Percentiles rank a stretch among this genome's conserved stretches.
Conservation (phyloP, 23 tunicate genomes). For the Diplosoma virens region DNA sequence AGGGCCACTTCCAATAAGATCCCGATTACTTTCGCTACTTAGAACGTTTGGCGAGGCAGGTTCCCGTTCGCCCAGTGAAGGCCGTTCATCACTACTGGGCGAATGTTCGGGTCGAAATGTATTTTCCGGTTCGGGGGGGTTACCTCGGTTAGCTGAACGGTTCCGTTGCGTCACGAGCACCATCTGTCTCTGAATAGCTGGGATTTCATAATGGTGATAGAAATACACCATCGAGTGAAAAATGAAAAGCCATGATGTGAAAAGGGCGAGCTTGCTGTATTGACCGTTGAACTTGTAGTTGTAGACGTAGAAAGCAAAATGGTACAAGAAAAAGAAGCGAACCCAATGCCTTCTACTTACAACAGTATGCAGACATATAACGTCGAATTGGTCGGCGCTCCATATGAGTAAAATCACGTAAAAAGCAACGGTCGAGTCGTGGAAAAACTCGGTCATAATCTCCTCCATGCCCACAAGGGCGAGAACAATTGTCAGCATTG, state of each 20-base stretch:
- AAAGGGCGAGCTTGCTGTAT: conserved; percentile 84
- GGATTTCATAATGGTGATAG: conserved; percentile 94
- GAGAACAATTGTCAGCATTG: conserved; percentile 84
- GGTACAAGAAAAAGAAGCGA: conserved; percentile 91
- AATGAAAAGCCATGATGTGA: conserved; percentile 90
- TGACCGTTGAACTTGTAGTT: conserved; percentile 89
- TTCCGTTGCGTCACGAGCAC: conserved; percentile 27
- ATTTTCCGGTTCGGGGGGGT: background rate
- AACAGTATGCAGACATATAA: conserved; percentile 81
- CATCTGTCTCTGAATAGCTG: conserved; percentile 77
- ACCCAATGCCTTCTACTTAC: conserved; percentile 89
- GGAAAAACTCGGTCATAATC: conserved; percentile 96
- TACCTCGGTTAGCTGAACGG: background rate
- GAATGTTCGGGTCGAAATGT: too few relatives aligned
- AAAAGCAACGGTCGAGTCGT: conserved; percentile 93
- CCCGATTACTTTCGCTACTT: too few relatives aligned
- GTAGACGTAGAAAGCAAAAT: conserved; percentile 90
- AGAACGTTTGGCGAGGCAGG: too few relatives aligned
- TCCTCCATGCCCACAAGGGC: conserved; percentile 98
- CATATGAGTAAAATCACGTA: conserved; percentile 86
- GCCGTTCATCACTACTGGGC: too few relatives aligned
- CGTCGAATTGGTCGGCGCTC: conserved; percentile 96
- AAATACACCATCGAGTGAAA: conserved; percentile 94
- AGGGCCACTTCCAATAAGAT: too few relatives aligned
- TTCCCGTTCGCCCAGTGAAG: too few relatives aligned